phyloP scores from a whole-genome alignment of 2,113 vertebrate species.

The Colinus virginianus region DNA sequence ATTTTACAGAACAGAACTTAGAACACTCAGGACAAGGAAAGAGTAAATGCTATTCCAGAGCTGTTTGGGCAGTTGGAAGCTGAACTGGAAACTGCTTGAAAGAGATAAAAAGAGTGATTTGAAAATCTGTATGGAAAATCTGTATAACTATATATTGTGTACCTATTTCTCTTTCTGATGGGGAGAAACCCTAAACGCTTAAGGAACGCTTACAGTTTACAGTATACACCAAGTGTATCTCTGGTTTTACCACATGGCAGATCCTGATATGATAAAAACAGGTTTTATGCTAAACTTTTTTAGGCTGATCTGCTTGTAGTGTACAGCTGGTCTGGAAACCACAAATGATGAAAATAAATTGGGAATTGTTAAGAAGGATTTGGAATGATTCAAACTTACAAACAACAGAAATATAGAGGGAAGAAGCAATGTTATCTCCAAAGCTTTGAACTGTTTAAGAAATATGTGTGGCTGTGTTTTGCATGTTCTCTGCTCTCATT shows the following conservation, averaged over 20 bases:
- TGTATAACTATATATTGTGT: accelerated
- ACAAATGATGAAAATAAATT: neutral
- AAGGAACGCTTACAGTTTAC: neutral
- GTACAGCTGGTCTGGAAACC: neutral
- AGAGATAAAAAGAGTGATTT: accelerated
- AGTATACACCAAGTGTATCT: accelerated
- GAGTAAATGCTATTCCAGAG: neutral
- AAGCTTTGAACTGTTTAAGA: neutral
- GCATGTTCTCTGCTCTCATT: neutral
- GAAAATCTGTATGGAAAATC: neutral
- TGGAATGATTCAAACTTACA: neutral
- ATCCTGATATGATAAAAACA: accelerated
- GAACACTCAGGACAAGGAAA: accelerated
- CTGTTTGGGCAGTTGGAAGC: neutral
- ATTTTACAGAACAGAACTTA: neutral
- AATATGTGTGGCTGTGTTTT: neutral
- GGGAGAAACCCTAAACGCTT: neutral
- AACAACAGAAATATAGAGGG: neutral
- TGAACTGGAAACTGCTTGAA: neutral
- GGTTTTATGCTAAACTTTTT: accelerated
- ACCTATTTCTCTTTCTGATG: neutral
- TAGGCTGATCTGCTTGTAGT: no score
- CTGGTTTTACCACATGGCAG: neutral
- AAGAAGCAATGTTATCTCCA: neutral
- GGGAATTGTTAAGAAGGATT: neutral